phyloP scores from a whole-genome alignment of 2,888 invertebrate genomes.

The Bedellia somnulentella region DNA sequence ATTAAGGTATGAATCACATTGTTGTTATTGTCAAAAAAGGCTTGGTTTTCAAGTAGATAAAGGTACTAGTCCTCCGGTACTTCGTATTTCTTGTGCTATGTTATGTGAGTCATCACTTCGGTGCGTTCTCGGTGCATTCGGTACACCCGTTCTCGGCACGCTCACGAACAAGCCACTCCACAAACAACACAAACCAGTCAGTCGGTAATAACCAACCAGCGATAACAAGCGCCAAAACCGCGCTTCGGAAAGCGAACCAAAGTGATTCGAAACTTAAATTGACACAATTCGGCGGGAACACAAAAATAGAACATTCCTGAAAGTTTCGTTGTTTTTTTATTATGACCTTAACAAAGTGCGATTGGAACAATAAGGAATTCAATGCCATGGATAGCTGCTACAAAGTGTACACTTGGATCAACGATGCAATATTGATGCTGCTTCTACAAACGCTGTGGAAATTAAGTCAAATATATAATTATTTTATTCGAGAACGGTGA shows the following conservation, averaged over 20 bases:
- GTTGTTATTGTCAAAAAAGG: too few relatives aligned
- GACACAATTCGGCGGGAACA: too few relatives aligned
- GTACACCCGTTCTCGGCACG: not conserved
- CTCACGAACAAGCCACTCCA: too few relatives aligned
- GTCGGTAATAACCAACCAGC: not conserved
- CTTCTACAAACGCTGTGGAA: slow-evolving; percentile 54
- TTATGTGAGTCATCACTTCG: too few relatives aligned
- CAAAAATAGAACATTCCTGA: too few relatives aligned
- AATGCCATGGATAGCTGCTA: slow-evolving; percentile 49
- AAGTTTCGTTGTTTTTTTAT: too few relatives aligned
- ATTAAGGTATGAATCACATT: slow-evolving; percentile 1
- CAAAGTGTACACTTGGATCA: slow-evolving; percentile 50
- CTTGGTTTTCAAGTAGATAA: too few relatives aligned
- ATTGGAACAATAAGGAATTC: slow-evolving; percentile 32
- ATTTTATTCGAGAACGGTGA: slow-evolving; percentile 47
- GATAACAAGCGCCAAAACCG: not conserved
- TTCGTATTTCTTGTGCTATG: too few relatives aligned
- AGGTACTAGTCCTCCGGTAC: too few relatives aligned
- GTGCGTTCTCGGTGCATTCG: too few relatives aligned
- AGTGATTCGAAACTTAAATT: too few relatives aligned
- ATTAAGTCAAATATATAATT: slow-evolving; percentile 50
- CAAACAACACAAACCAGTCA: not conserved
- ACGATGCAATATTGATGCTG: slow-evolving; percentile 46
- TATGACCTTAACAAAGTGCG: slow-evolving; percentile 45
- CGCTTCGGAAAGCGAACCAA: too few relatives aligned